Percentiles rank a stretch among this genome's conserved stretches.
Evolutionary conservation across 2,888 invertebrate species (phyloP).

Genomic region (Diarsia rubi): DNA sequence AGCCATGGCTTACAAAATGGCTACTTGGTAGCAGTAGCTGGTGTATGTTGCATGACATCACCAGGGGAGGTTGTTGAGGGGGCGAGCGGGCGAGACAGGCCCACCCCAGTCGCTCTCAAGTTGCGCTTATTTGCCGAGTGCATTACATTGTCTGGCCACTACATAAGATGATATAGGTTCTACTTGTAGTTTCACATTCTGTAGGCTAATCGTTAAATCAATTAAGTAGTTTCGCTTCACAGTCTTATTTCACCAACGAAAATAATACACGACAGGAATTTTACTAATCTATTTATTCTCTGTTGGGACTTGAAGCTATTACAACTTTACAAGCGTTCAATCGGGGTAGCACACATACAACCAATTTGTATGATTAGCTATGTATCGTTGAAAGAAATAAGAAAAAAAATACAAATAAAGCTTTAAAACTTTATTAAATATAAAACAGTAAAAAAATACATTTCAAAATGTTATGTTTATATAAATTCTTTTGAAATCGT

Average conservation of each 20-base stretch:
- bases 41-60: conserved; percentile 61
- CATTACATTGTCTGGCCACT: conserved; percentile 57
- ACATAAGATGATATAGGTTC: conserved; percentile 12
- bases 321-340: neutral
- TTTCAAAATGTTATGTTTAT: neutral
- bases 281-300: neutral
- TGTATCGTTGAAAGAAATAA: conserved; percentile 5
- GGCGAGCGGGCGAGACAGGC: conserved; percentile 42
- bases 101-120: conserved; percentile 40
- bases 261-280: neutral
- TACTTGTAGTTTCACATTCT: conserved; percentile 3
- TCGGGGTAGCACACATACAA: neutral
- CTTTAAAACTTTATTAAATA: conserved; percentile 32
- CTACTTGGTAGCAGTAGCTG: conserved; percentile 32
- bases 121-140: conserved; percentile 58
- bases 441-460: conserved; percentile 51
- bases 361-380: neutral
- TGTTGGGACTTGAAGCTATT: neutral
- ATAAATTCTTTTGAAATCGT: neutral
- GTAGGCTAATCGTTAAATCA: conserved; percentile 18
- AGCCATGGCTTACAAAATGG: conserved; percentile 43
- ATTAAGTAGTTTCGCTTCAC: conserved; percentile 4
- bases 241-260: neutral
- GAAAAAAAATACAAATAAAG: neutral
- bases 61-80: conserved; percentile 40